Percentiles rank a stretch among this genome's conserved stretches.
phyloP scores from a whole-genome alignment of 30 jellyfish, hydroid and myxozoan species.

The Aurelia coerulea region DNA sequence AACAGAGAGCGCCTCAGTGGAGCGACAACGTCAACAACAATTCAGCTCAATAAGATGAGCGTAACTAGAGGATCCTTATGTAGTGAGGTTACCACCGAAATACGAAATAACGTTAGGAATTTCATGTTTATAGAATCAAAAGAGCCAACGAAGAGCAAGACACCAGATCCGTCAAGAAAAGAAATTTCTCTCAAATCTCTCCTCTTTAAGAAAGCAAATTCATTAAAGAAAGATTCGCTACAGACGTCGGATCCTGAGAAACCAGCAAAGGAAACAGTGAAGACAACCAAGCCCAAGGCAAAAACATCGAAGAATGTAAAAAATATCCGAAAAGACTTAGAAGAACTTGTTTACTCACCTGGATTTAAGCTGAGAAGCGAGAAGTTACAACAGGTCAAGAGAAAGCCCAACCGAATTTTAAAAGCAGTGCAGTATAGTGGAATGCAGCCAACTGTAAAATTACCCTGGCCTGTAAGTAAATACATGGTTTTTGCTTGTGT shows the following conservation, averaged over 20 bases:
- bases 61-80: no score
- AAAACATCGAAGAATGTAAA: constrained; percentile 7
- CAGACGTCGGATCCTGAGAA: neutral
- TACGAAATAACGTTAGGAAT: no score
- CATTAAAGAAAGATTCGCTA: neutral
- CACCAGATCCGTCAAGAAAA: constrained; percentile 10
- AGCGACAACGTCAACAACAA: no score
- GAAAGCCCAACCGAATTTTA: constrained; percentile 59
- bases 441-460: constrained; percentile 71
- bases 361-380: constrained; percentile 86
- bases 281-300: constrained; percentile 28
- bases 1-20: no score
- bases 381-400: constrained; percentile 35
- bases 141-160: neutral
- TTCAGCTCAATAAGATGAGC: no score
- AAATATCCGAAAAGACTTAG: constrained; percentile 4
- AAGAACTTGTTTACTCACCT: constrained; percentile 69
- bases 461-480: constrained; percentile 91
- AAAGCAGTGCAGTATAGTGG: constrained; percentile 78
- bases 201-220: neutral
- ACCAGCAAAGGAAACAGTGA: neutral
- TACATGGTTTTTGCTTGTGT: neutral
- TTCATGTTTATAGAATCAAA: no score
- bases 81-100: no score
- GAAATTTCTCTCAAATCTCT: constrained; percentile 42